phyloP scores from a whole-genome alignment of 2,888 invertebrate species.

The Idaea dimidiata region DNA sequence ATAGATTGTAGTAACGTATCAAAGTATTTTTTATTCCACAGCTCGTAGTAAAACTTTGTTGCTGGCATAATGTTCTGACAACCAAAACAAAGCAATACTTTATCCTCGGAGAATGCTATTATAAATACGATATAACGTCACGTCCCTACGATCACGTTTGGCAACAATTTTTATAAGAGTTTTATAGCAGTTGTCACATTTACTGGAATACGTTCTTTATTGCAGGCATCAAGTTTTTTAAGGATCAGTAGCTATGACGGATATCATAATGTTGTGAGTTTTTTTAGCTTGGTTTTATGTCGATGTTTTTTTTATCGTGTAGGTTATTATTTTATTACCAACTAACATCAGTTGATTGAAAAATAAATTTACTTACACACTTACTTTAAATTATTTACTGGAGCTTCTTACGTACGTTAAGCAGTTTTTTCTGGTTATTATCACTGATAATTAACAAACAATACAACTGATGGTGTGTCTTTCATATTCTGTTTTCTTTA shows the following conservation, averaged over 20 bases:
- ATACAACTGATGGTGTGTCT: no score
- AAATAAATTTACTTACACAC: no score
- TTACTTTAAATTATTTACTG: no score
- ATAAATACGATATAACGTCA: not conserved
- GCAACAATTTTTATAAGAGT: slow-evolving; percentile 5
- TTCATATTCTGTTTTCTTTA: no score
- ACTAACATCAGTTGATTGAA: no score
- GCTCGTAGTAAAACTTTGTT: not conserved
- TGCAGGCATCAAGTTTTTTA: slow-evolving; percentile 6
- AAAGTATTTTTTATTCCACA: not conserved
- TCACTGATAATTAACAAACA: no score
- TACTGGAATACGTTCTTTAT: not conserved
- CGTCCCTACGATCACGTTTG: slow-evolving; percentile 2
- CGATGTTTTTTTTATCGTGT: no score
- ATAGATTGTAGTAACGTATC: not conserved
- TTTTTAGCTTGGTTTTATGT: not conserved
- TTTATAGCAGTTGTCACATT: slow-evolving; percentile 8
- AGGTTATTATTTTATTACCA: no score
- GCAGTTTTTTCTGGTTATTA: no score
- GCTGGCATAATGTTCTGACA: not conserved
- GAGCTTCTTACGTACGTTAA: no score
- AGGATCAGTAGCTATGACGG: not conserved
- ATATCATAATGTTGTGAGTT: not conserved
- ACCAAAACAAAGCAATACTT: not conserved
- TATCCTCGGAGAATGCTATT: not conserved